Percentiles rank a stretch among this genome's conserved stretches.
Evolutionary conservation across 2,888 invertebrate genomes (phyloP).

Genomic region (Xanthostigma xanthostigma): DNA sequence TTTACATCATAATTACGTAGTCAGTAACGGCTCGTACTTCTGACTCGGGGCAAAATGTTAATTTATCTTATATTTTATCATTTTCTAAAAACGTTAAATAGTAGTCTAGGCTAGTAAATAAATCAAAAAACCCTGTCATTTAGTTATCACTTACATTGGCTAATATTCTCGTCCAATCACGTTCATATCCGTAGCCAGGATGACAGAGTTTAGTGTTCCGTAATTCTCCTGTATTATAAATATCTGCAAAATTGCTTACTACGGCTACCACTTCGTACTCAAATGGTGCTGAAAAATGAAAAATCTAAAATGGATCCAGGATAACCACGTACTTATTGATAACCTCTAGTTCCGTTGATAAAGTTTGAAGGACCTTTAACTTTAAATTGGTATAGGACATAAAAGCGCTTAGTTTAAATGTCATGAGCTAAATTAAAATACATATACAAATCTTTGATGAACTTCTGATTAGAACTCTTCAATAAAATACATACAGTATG

Average conservation of each 20-base stretch:
- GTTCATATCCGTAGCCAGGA: constrained; percentile 57
- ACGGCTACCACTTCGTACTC: constrained; percentile 52
- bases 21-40: too few relatives aligned
- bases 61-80: too few relatives aligned
- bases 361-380: not conserved
- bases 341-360: constrained; percentile 3
- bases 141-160: constrained; percentile 41
- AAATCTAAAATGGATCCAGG: not conserved
- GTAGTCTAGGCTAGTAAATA: too few relatives aligned
- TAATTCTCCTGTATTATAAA: constrained; percentile 44
- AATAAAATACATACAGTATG: too few relatives aligned
- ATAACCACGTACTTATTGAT: constrained; percentile 5
- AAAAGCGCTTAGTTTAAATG: not conserved
- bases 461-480: too few relatives aligned
- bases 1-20: too few relatives aligned
- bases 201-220: constrained; percentile 63
- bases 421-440: not conserved
- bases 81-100: too few relatives aligned
- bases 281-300: constrained; percentile 27
- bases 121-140: too few relatives aligned
- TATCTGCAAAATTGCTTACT: constrained; percentile 41
- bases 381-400: not conserved
- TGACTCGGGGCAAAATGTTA: too few relatives aligned
- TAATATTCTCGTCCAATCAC: constrained; percentile 62
- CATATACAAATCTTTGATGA: too few relatives aligned